phyloP scores from a whole-genome alignment of 1,140 invertebrate species.

The Eriosoma lanigerum region DNA sequence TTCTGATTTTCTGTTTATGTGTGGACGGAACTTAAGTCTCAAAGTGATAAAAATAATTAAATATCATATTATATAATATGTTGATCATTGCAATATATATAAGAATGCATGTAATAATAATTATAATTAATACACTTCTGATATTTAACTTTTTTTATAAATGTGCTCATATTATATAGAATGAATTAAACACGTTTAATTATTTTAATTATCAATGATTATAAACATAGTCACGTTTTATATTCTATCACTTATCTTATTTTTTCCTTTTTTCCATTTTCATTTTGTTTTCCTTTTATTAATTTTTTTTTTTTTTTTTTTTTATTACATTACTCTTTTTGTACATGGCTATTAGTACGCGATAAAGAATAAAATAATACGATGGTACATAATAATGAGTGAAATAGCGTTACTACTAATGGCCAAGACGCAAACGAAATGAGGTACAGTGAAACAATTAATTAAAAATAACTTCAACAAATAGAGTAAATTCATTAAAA shows the following conservation, averaged over 20 bases:
- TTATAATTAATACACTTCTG: too few relatives aligned
- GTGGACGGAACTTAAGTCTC: too few relatives aligned
- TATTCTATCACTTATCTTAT: not conserved
- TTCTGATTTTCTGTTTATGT: too few relatives aligned
- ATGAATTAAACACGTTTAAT: too few relatives aligned
- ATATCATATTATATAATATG: too few relatives aligned
- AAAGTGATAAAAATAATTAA: too few relatives aligned
- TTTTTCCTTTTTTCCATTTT: too few relatives aligned
- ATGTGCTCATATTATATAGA: too few relatives aligned
- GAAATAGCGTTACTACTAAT: constrained; percentile 27
- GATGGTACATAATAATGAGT: not conserved
- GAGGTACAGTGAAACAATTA: constrained; percentile 34
- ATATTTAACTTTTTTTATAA: too few relatives aligned
- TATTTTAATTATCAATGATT: not conserved
- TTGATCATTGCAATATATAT: too few relatives aligned
- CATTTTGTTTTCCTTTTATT: too few relatives aligned
- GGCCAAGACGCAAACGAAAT: not conserved
- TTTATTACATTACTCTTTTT: not conserved
- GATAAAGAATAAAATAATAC: constrained; percentile 13
- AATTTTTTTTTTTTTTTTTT: not conserved
- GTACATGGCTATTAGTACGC: not conserved
- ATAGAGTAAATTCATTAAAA: constrained; percentile 7
- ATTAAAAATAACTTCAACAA: constrained; percentile 36
- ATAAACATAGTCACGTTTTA: not conserved
- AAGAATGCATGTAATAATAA: too few relatives aligned